A percentile compares a stretch with the other conserved stretches of the same genome.
Conservation (phyloP, 2,797 vertebrate species). For the Passerculus sandwichensis region DNA sequence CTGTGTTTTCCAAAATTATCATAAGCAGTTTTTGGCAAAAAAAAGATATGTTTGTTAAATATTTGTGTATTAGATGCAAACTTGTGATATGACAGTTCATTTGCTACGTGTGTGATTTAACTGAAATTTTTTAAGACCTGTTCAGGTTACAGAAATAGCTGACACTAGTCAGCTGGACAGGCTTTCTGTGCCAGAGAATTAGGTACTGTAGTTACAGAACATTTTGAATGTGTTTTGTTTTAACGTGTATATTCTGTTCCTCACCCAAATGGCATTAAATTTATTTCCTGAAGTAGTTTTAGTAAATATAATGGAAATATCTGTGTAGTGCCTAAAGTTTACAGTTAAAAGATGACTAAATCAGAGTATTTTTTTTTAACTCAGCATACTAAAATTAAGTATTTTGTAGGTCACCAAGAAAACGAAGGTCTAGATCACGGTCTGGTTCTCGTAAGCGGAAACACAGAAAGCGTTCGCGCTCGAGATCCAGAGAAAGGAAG, state of each 20-base stretch:
- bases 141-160: not conserved
- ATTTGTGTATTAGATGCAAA: not conserved
- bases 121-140: not conserved
- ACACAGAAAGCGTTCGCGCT: conserved; percentile 93
- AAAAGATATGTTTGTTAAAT: not conserved
- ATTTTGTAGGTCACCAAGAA: conserved; percentile 90
- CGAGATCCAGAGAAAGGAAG: conserved; percentile 94
- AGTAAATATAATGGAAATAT: not conserved
- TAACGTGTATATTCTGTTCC: not conserved
- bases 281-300: not conserved
- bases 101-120: not conserved
- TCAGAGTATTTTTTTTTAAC: not conserved
- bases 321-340: not conserved
- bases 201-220: not conserved
- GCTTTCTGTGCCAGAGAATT: not conserved
- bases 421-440: conserved; percentile 92
- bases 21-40: not conserved
- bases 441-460: conserved; percentile 96
- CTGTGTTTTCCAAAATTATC: not conserved
- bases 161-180: not conserved
- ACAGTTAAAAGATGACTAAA: not conserved
- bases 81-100: not conserved
- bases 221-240: not conserved
- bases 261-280: not conserved
- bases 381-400: conserved; percentile 15